A percentile compares a stretch with the other conserved stretches of the same genome.
phyloP scores from a whole-genome alignment of 1,140 invertebrate species.

The Polypedilum pembai region DNA sequence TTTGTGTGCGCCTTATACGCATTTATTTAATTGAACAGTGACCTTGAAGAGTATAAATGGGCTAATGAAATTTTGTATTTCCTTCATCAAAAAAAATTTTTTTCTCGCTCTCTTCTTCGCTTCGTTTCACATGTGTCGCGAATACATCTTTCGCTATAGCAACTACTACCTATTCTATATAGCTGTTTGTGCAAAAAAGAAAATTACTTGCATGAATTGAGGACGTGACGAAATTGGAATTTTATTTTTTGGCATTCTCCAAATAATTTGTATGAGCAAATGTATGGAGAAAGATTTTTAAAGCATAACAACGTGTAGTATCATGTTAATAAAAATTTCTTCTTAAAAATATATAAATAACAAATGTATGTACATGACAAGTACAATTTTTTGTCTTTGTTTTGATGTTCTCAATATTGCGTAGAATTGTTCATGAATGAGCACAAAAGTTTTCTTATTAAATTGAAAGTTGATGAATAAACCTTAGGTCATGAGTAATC shows the following conservation, averaged over 20 bases:
- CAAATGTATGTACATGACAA: no score
- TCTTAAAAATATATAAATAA: no score
- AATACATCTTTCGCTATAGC: no score
- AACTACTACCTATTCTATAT: no score
- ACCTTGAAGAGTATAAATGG: conserved; percentile 4
- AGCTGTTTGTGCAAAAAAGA: background rate
- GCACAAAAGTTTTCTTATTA: no score
- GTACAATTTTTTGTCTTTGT: no score
- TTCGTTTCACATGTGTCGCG: no score
- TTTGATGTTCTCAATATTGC: no score
- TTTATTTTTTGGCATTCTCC: background rate
- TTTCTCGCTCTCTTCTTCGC: no score
- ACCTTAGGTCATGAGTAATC: no score
- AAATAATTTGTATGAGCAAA: background rate
- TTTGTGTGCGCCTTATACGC: conserved; percentile 9
- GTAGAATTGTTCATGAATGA: no score
- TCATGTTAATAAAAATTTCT: background rate
- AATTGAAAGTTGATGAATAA: no score
- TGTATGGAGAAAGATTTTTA: background rate
- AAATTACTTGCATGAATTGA: background rate
- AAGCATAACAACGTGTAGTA: background rate
- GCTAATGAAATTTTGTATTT: conserved; percentile 1
- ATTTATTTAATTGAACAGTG: conserved; percentile 14
- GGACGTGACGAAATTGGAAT: conserved; percentile 4
- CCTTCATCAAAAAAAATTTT: background rate